Evolutionary conservation across 2,113 vertebrate species (phyloP).

Genomic region (Ariopsis seemanni): DNA sequence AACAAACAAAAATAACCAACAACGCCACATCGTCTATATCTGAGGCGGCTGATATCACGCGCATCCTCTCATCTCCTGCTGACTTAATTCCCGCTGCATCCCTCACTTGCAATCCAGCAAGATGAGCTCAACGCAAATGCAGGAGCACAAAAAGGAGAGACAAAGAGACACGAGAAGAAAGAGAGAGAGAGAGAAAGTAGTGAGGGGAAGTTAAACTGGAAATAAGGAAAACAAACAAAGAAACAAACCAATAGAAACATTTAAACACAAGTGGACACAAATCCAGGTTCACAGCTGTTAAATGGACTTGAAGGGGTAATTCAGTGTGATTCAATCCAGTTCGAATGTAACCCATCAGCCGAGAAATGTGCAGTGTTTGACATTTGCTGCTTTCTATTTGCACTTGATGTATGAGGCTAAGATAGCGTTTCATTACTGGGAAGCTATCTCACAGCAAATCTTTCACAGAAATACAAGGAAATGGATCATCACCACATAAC

Average conservation of each 20-base stretch:
- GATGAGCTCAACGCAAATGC: neutral
- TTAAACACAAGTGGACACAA: neutral
- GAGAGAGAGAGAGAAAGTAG: neutral
- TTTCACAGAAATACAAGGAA: neutral
- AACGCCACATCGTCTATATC: neutral
- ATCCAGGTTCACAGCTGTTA: neutral
- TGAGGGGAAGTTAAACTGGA: neutral
- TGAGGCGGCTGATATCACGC: neutral
- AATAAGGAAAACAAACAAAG: neutral
- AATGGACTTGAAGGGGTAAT: neutral
- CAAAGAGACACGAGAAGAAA: neutral
- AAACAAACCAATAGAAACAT: neutral
- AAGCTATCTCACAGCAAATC: neutral
- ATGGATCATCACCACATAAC: neutral
- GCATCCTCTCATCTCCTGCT: slow-evolving; percentile 12
- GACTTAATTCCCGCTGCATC: slow-evolving; percentile 21
- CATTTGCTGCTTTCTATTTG: neutral
- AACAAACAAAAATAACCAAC: neutral
- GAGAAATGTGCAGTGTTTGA: neutral
- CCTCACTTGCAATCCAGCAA: slow-evolving; percentile 6
- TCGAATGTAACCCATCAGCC: neutral
- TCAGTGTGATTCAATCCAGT: neutral
- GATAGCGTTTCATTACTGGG: neutral
- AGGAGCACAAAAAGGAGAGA: slow-evolving; percentile 28
- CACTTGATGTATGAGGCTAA: neutral